Evolutionary conservation across 2,797 vertebrate genomes (phyloP), one percentile per base, ranked within the genome.

Genomic region (Poecilia gillii): DNA sequence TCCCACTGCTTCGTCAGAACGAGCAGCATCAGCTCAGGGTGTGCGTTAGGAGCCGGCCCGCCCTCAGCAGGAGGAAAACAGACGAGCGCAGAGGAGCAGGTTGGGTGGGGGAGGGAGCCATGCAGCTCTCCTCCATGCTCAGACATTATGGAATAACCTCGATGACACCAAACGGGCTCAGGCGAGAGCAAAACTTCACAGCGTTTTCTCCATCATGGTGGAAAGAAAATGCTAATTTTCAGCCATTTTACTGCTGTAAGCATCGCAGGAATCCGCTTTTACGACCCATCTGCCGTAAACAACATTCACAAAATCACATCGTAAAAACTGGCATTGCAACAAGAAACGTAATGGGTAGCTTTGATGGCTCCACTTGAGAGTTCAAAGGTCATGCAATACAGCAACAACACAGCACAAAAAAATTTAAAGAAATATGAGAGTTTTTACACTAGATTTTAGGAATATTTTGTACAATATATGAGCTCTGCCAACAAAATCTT

Each of bases 1-100:
- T 94, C 94, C 85, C 81, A 72, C 81, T 87, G 92, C 88, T 88
- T 79, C 25, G 64, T 88, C 78, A 85, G 84, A 94, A 77, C 78
- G 82, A 87, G 80, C 73, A 87, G 79, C 89, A 88, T 85, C 85
- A 86, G 88, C 89, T 89, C 84, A 82, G 85, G 85, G 84, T 33
- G 83, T 81, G 81, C 47, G 86, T 83, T 80, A 12, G 87, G 87
- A 88, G 77, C 85, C 75, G 90, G 89, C 91, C 93, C 92, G 76
- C 94, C 94, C 93, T 91, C 90, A 79, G 82, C 18, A 49, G 51
- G 79, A 85, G 80, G 75, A 87, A 81, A 88, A 81, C 77, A 84
- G 87, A 77, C 36, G 78, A 84, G 87, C 16, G 86, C 74, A 59
- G 76, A 88, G 76, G 89, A 91, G 87, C 87, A 79, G 81, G 86